Base-by-base conservation (phyloP, 1,140 invertebrate species). In the Drosophila littoralis region DNA sequence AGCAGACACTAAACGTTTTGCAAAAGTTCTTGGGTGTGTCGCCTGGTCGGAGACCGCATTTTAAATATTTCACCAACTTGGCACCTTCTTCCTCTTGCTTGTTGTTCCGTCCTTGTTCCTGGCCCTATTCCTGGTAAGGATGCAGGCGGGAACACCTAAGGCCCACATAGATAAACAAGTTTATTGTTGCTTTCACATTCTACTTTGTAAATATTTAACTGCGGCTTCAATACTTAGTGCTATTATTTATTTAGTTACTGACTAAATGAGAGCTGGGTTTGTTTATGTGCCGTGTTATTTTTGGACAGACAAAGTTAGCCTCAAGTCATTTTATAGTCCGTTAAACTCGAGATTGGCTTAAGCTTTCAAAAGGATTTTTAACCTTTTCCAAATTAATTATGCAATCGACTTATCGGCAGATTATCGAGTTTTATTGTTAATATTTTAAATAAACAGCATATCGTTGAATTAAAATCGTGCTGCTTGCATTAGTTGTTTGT, bases 1-100 rank as follows among this genome's bases (percentile, higher is more conserved):
- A 75, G 59, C 51, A 17, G 33, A 50, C 46, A 45, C 57, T 72
- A 66, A 72, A 72, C 66, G 58, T 43, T 75, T 63, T 22, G 50
- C 36, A n/a, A 32, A 52, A 46, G 17, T 57, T 35, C 46, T 74
- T 57, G 36, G 33, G 48, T 59, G 59, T 65, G 54, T 82, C 60
- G 59, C 59, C 66, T 35, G 57, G 52, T 42, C 52, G 61, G 8
- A 60, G 28, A 60, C 35, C 50, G 43, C 54, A 68, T 50, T 60
- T 79, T 89, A 80, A 88, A 88, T 89, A 84, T 89, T 88, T 88
- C 51, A 88, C 46, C 74, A 75, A 78, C 72, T 74, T 84, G 63
- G 66, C 84, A 89, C 84, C 84, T 81, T 50, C 28, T 40, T 8
- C 42, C 65, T n/a, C 38, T 65, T 45, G 22, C 8, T 43, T 15